Conservation (phyloP, 2,888 invertebrate species). For the Siphlonurus alternatus region DNA sequence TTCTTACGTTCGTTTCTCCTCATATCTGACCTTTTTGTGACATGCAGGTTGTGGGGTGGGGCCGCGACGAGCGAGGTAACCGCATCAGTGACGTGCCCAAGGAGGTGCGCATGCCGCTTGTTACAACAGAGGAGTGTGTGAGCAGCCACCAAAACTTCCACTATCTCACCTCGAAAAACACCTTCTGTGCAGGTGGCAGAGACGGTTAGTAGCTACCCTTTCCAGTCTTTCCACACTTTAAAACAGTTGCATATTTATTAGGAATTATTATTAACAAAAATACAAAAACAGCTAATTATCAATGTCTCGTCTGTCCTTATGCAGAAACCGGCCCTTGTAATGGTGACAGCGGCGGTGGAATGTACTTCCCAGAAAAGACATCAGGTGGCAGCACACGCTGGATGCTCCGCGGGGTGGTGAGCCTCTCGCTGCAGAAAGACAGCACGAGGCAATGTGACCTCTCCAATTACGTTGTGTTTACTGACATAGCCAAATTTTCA, state of each 20-base stretch:
- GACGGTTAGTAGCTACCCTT: conserved; percentile 11
- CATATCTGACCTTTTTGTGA: too few species aligned
- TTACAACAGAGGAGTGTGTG: conserved; percentile 16
- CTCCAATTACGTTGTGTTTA: conserved; percentile 12
- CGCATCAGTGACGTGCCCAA: conserved; percentile 7
- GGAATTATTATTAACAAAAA: too few species aligned
- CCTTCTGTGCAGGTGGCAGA: conserved; percentile 14
- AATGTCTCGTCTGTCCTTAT: not conserved
- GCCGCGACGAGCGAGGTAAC: conserved; percentile 11
- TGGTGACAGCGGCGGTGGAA: conserved; percentile 21
- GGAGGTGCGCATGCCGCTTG: conserved; percentile 11
- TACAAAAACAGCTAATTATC: too few species aligned
- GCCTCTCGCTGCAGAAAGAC: conserved; percentile 16
- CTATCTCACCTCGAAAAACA: conserved; percentile 14
- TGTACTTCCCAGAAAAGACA: conserved; percentile 8
- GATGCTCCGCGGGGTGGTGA: conserved; percentile 19
- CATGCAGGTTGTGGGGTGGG: conserved; percentile 13
- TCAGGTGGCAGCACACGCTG: conserved; percentile 13
- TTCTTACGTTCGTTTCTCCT: too few species aligned
- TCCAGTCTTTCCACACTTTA: conserved; percentile 10
- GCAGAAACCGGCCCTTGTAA: conserved; percentile 20
- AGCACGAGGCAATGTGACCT: conserved; percentile 13
- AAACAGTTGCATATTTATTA: too few species aligned
- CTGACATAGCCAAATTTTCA: conserved; percentile 15
- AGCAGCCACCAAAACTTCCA: conserved; percentile 15